Evolutionary conservation across 2,888 invertebrate genomes (phyloP), one percentile per base, ranked within the genome.

Genomic region (Drosophila buzzatii): DNA sequence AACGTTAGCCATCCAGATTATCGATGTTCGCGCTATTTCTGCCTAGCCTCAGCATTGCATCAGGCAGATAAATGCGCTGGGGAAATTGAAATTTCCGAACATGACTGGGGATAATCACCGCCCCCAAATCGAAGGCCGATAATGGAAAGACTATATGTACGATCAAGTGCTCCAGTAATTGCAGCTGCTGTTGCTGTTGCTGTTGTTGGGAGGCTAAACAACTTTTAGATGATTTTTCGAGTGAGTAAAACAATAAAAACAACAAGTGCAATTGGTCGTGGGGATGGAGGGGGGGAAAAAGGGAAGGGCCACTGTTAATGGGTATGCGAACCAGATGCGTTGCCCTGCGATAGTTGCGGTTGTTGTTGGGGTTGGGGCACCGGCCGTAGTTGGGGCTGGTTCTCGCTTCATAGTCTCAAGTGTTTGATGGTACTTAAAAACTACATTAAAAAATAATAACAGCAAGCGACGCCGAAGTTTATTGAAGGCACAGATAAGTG

Each of bases 351-450:
- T 70, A 70, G 70, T 39, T 66, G 51, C 35, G 57, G 61, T 42
- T 42, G 45, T 23, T 16, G 23, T 45, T 49, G 72, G 18, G 52
- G 61, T 45, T 59, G 71, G n/a, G 57, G 65, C 61, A 65, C 39
- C 16, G 56, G 72, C 18, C 33, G 56, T 4, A 31, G 42, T 9
- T 42, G 72, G 16, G 62, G 64, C 75, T 75, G 57, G 75, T 85
- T 85, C 77, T 79, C 76, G 85, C 79, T 71, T 82, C 80, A 84
- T 85, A 86, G 87, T 84, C 87, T 89, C 81, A 86, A 89, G 86
- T 89, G 89, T 86, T 89, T 89, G 87, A 89, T 79, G 85, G 79
- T 89, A 85, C 85, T 85, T 89, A 86, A 86, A 85, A 86, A 86
- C 81, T 89, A 86, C 89, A 85, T 89, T 85, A 86, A 86, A 85